Conservation (phyloP, 2,113 vertebrate genomes). For the Brachirus orientalis region DNA sequence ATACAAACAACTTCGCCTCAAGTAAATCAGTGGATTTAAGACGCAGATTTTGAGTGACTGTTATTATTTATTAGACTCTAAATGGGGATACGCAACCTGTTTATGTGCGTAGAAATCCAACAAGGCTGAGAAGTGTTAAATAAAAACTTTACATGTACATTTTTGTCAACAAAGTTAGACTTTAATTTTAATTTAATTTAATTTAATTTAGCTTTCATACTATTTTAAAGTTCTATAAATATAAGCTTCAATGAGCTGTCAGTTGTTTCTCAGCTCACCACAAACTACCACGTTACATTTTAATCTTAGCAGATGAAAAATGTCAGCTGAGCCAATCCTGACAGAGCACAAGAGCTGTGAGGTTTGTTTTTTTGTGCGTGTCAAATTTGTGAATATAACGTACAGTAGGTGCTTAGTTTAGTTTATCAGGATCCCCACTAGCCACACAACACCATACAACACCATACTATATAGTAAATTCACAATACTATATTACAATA, state of each 20-base stretch:
- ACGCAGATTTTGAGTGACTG: constrained; percentile 8
- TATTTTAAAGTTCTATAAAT: not conserved
- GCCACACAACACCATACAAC: too few relatives aligned
- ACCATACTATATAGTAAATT: too few relatives aligned
- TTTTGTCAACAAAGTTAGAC: not conserved
- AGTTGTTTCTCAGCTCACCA: not conserved
- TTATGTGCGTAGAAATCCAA: not conserved
- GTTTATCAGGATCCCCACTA: too few relatives aligned
- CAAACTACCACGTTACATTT: constrained; percentile 20
- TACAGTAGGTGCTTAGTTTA: too few relatives aligned
- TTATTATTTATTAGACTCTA: constrained; percentile 32
- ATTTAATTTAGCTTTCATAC: not conserved
- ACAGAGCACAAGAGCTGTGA: constrained; percentile 1
- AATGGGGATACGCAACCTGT: constrained; percentile 12
- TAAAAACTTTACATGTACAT: not conserved
- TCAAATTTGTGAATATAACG: not conserved
- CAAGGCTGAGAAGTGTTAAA: constrained; percentile 6
- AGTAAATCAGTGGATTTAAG: constrained; percentile 11
- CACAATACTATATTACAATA: too few relatives aligned
- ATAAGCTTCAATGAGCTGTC: constrained; percentile 9
- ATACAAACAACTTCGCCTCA: constrained; percentile 12
- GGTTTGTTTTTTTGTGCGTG: not conserved
- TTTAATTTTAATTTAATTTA: not conserved
- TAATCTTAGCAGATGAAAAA: constrained; percentile 20
- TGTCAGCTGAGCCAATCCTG: constrained; percentile 2